phyloP scores from a whole-genome alignment of 2,113 vertebrate genomes.

The Hyaena hyaena region DNA sequence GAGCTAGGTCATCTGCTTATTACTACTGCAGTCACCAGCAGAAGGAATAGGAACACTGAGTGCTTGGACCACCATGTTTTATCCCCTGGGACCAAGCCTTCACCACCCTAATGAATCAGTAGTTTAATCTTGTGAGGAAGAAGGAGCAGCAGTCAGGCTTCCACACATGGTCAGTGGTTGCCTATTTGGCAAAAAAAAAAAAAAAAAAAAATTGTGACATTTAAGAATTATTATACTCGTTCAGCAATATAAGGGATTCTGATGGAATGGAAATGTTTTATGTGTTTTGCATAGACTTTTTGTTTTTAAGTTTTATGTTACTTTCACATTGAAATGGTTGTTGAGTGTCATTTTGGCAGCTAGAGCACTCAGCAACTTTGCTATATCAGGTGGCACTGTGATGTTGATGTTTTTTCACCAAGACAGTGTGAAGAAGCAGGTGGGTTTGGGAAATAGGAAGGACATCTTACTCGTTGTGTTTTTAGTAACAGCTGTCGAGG shows the following conservation, averaged over 20 bases:
- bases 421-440: slow-evolving; percentile 20
- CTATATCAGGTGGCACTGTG: not conserved
- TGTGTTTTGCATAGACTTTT: not conserved
- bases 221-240: not conserved
- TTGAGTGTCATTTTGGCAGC: slow-evolving; percentile 2
- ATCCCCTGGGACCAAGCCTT: not conserved
- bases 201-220: not conserved
- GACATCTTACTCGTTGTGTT: not conserved
- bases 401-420: not conserved
- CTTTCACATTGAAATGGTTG: slow-evolving; percentile 24
- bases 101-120: not conserved
- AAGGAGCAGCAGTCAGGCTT: not conserved
- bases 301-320: not conserved
- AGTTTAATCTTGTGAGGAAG: not conserved
- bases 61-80: not conserved
- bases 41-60: not conserved
- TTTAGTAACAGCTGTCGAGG: not conserved
- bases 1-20: not conserved
- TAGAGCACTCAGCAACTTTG: not conserved
- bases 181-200: not conserved
- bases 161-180: not conserved
- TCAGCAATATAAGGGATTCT: not conserved
- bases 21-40: not conserved
- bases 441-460: slow-evolving; percentile 33
- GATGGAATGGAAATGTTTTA: not conserved